Evolutionary conservation across 2,113 vertebrate genomes (phyloP), one percentile per base, ranked within the genome.

Genomic region (Sciurus niger): DNA sequence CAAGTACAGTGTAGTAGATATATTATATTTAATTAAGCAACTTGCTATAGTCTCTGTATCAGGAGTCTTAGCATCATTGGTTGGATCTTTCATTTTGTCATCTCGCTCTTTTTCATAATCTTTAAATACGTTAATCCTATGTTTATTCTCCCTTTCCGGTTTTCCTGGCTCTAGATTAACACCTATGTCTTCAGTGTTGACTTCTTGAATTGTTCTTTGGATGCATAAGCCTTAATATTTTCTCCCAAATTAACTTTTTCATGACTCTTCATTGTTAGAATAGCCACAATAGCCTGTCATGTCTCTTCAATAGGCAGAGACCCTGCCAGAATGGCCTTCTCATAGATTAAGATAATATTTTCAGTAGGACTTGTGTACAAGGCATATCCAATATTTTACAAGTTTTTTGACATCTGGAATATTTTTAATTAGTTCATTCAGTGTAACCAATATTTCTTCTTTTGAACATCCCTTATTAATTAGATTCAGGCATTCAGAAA

Each of bases 231-330:
- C 78, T 90, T 88, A 55, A 12, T n/a, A 10, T 89, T 74, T 97
- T 25, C 73, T 13, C 65, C 98, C 82, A 95, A 90, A 13, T 97
- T 94, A 93, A 96, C 95, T 63, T 93, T 97, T 0, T 98, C 98
- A 73, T 98, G 97, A 2, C 34, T 98, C 93, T 96, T 98, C 73
- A 94, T 86, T 90, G 92, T 96, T 67, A 95, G 97, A 97, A 98
- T 98, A 37, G 98, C 98, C 65, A 99, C 99, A 97, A 99, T 85
- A 2, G 87, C 90, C 1, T 97, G 96, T 92, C 99, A 99, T 77
- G 99, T 95, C 83, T 99, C 98, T 89, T 98, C 98, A 89, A 97
- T 98, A 95, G 99, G 99, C 99, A 99, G 96, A 82, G 98, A 98
- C 88, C 98, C 98, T 94, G 98, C 97, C 90, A 98, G 94, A 97